A percentile compares a stretch with the other conserved stretches of the same genome.
Evolutionary conservation across 2,113 vertebrate species (phyloP).

Genomic region (Pseudorasbora parva): DNA sequence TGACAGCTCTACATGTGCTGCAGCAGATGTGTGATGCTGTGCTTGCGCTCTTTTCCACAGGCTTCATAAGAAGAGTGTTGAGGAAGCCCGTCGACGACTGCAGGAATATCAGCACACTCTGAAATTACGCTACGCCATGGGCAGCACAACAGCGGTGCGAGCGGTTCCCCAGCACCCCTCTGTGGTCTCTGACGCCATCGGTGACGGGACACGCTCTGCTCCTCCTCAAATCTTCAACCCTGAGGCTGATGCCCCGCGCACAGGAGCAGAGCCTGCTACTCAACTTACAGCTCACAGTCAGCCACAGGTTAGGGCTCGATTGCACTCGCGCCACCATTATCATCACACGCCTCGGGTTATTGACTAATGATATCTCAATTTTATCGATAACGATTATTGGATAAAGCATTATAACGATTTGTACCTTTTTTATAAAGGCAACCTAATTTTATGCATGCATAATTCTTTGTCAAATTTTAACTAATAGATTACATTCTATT

Average conservation of each 20-base stretch:
- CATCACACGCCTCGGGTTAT: too few species aligned
- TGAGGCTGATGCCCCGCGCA: background rate
- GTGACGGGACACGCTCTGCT: background rate
- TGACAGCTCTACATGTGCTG: too few species aligned
- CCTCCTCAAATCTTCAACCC: background rate
- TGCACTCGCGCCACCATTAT: too few species aligned
- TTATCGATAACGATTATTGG: too few species aligned
- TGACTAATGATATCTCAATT: too few species aligned
- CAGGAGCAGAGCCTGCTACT: background rate
- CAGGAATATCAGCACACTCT: constrained; percentile 85
- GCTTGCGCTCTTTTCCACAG: constrained; percentile 66
- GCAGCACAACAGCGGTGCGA: background rate
- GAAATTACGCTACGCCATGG: constrained; percentile 68
- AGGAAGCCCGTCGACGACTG: constrained; percentile 79
- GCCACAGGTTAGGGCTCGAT: background rate
- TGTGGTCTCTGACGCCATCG: background rate
- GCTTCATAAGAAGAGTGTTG: constrained; percentile 79
- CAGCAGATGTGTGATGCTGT: background rate
- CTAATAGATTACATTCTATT: too few species aligned
- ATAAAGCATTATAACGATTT: too few species aligned
- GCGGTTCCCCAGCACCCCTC: background rate
- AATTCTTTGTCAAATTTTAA: too few species aligned
- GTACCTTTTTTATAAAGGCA: too few species aligned
- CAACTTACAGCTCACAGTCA: background rate
- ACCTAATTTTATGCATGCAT: too few species aligned